A percentile compares a stretch with the other conserved stretches of the same genome.
phyloP scores from a whole-genome alignment of 2,888 invertebrate species.

The Temnothorax rugatulus region DNA sequence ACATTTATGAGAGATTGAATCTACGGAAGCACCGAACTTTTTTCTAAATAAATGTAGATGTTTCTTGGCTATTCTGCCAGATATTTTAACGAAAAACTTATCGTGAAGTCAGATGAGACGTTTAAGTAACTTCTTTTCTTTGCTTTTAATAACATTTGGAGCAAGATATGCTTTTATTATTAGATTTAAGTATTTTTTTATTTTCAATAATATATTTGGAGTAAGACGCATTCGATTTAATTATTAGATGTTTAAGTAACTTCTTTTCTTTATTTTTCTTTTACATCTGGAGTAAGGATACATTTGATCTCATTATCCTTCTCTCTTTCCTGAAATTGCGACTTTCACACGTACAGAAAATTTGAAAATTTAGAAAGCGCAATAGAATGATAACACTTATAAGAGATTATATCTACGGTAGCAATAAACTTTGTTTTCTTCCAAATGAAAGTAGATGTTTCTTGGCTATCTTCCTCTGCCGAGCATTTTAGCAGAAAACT shows the following conservation, averaged over 20 bases:
- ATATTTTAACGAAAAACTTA: background rate
- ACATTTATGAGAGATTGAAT: slow-evolving; percentile 1
- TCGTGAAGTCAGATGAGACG: background rate
- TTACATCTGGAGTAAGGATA: background rate
- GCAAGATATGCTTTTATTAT: background rate
- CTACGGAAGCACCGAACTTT: background rate
- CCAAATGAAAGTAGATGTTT: background rate
- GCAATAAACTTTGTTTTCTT: background rate
- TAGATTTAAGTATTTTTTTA: background rate
- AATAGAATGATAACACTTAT: background rate
- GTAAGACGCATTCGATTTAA: background rate
- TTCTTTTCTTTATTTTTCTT: background rate
- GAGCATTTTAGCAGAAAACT: background rate
- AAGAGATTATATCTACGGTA: background rate
- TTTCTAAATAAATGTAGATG: background rate
- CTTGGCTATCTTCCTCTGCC: background rate
- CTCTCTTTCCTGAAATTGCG: background rate
- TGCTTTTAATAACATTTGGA: background rate
- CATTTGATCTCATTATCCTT: background rate
- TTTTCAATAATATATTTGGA: background rate
- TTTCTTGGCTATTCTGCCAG: background rate
- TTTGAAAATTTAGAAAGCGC: background rate
- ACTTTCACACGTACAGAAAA: background rate
- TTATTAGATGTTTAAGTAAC: background rate
- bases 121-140: background rate